A percentile compares a stretch with the other conserved stretches of the same genome.
Conservation (phyloP, 2,113 vertebrate species). For the Murina feae region DNA sequence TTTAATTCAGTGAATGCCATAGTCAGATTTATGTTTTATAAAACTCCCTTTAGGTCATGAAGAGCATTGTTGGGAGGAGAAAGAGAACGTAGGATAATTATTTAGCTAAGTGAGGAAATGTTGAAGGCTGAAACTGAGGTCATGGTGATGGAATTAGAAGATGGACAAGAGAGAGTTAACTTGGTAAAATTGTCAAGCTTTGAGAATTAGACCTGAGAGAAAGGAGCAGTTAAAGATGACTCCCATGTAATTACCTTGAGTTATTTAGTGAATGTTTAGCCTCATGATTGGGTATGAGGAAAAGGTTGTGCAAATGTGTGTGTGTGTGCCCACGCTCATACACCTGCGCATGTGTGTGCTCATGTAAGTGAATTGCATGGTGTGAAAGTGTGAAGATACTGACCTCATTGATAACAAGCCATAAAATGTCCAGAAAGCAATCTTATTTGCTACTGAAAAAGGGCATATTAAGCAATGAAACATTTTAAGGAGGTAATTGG, state of each 20-base stretch:
- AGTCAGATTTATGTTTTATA: not conserved
- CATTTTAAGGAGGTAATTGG: not conserved
- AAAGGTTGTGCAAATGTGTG: not conserved
- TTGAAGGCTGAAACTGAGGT: not conserved
- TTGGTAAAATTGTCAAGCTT: not conserved
- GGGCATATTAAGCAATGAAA: not conserved
- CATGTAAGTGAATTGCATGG: not conserved
- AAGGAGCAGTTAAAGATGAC: not conserved
- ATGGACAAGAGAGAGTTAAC: not conserved
- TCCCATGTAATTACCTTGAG: not conserved
- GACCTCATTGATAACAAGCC: not conserved
- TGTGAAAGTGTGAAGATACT: not conserved
- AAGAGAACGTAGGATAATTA: not conserved
- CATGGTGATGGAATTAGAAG: not conserved
- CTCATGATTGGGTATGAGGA: not conserved
- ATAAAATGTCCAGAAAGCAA: slow-evolving; percentile 9
- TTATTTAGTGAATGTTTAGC: not conserved
- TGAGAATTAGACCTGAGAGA: not conserved
- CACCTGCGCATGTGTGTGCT: fast-evolving
- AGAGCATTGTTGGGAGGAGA: not conserved
- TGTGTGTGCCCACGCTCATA: not conserved
- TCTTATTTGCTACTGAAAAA: not conserved
- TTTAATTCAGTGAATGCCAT: not conserved
- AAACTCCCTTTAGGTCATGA: not conserved
- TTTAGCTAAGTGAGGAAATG: not conserved